phyloP scores from a whole-genome alignment of 1,140 invertebrate genomes.

The Drosophila serrata region DNA sequence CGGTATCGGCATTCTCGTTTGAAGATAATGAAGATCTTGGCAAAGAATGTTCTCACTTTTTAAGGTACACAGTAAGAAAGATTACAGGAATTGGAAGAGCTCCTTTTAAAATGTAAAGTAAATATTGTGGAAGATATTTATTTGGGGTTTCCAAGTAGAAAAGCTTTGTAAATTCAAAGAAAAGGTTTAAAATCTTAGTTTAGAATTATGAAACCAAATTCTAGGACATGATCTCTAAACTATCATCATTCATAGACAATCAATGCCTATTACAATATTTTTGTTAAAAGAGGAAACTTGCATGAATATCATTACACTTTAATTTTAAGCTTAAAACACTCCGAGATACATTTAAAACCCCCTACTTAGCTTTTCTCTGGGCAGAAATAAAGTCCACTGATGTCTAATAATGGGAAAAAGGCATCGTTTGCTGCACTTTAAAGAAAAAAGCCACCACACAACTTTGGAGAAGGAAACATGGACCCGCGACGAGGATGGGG shows the following conservation, averaged over 20 bases:
- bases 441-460: constrained; percentile 23
- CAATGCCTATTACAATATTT: not conserved
- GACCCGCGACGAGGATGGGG: not conserved
- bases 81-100: not conserved
- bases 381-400: constrained; percentile 1
- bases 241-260: not conserved
- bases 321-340: not conserved
- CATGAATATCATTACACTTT: too few species aligned
- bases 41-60: constrained; percentile 61
- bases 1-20: constrained; percentile 49
- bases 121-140: not conserved
- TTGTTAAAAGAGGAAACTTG: too few species aligned
- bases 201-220: not conserved
- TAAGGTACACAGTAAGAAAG: not conserved
- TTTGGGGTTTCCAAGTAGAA: too few species aligned
- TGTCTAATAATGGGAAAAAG: constrained; percentile 34
- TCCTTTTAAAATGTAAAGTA: not conserved
- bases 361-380: too few species aligned
- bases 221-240: too few species aligned
- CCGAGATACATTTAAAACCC: not conserved
- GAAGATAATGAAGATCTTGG: constrained; percentile 70
- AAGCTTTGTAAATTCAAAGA: too few species aligned
- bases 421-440: constrained; percentile 1
- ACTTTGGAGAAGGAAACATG: not conserved
- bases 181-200: not conserved